Evolutionary conservation across 2,797 vertebrate genomes (phyloP).

Genomic region (Peromyscus nudipes): DNA sequence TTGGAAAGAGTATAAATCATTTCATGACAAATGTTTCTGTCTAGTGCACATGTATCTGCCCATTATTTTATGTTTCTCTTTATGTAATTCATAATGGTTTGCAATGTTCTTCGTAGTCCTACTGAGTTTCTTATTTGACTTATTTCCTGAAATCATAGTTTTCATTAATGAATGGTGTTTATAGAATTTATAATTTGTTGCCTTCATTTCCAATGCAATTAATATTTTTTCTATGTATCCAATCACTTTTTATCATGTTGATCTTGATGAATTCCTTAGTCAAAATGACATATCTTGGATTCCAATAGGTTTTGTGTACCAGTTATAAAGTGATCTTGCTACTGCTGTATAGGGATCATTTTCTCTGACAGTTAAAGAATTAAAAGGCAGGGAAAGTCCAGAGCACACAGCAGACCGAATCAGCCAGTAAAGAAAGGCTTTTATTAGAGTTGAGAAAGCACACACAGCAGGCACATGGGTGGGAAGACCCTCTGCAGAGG

Average conservation of each 20-base stretch:
- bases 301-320: neutral
- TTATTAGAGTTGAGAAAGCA: neutral
- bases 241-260: neutral
- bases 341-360: neutral
- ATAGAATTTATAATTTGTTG: neutral
- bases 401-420: neutral
- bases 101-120: neutral
- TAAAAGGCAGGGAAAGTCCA: neutral
- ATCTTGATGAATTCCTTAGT: neutral
- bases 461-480: neutral
- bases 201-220: neutral
- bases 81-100: neutral
- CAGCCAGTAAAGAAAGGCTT: neutral
- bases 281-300: neutral
- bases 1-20: neutral
- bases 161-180: neutral
- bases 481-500: neutral
- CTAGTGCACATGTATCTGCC: neutral
- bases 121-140: neutral
- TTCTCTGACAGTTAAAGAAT: neutral
- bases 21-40: neutral
- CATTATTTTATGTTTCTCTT: neutral
- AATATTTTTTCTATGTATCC: neutral
- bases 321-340: neutral
- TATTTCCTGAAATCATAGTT: neutral